phyloP scores from a whole-genome alignment of 2,797 vertebrate genomes.

The Macropodus opercularis region DNA sequence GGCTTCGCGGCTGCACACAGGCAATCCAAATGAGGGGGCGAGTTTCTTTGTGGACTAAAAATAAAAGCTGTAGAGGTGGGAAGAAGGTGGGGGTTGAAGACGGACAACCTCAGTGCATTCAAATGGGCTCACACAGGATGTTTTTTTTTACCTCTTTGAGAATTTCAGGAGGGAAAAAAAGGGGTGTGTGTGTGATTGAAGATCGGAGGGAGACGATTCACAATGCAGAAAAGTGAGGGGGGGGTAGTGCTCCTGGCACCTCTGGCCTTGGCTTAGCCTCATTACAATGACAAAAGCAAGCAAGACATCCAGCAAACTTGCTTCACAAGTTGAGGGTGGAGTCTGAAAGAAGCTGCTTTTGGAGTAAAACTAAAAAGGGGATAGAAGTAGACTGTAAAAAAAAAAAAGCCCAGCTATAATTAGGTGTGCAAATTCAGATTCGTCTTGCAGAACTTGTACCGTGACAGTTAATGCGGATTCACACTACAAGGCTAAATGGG shows the following conservation, averaged over 20 bases:
- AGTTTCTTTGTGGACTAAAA: conserved; percentile 52
- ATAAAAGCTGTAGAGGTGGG: conserved; percentile 17
- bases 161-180: conserved; percentile 26
- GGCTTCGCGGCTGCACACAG: conserved; percentile 49
- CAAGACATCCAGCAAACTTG: conserved; percentile 43
- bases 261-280: conserved; percentile 70
- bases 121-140: conserved; percentile 24
- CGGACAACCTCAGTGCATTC: conserved; percentile 30
- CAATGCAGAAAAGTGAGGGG: conserved; percentile 27
- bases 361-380: conserved; percentile 50
- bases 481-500: conserved; percentile 3
- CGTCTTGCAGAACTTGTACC: background rate
- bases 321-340: conserved; percentile 47
- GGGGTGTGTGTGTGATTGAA: conserved; percentile 24
- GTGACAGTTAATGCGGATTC: too few species aligned
- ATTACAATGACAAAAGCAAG: conserved; percentile 83
- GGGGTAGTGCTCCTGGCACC: conserved; percentile 67
- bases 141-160: conserved; percentile 20
- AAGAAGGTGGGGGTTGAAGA: conserved; percentile 40
- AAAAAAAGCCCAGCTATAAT: background rate
- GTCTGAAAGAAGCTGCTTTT: conserved; percentile 46
- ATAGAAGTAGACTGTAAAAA: background rate
- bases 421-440: background rate
- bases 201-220: conserved; percentile 33
- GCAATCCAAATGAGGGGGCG: conserved; percentile 58